Evolutionary conservation across 1,140 invertebrate genomes (phyloP), one percentile per base, ranked within the genome.

Genomic region (Drosophila mojavensis): DNA sequence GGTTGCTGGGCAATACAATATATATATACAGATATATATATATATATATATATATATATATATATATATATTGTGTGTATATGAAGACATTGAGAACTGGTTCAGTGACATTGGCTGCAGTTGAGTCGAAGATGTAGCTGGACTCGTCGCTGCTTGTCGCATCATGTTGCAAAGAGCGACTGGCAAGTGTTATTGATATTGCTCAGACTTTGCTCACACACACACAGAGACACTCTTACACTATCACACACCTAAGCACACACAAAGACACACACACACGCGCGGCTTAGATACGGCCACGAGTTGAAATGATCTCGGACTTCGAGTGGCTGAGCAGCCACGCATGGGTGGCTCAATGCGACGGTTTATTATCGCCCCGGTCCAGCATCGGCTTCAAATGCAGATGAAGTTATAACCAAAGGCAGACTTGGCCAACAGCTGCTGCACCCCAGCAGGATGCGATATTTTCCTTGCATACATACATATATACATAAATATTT

Each of bases 111-210:
- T 89, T 89, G 84, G 79, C 84, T 47, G 36, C 36, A 39, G 36
- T 13, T 39, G 5, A 11, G 10, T 11, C n/a, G 15, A 47, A 47
- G 43, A 15, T 20, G 20, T 24, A 33, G 10, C 33, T 15, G 26
- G 45, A 62, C 54, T 69, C 39, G 26, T 69, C 39, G 26, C 41
- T 26, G 60, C 60, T 78, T 81, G 83, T 89, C 83, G 83, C 83
- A 88, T 88, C 83, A 88, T 88, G 84, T 88, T 88, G 84, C 83
- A 51, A 33, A 86, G 71, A 85, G 81, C 59, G 43, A 17, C 36
- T 83, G 83, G 84, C 84, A 89, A 89, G 84, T 88, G 84, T 88
- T 88, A 89, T 88, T 88, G 84, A 89, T 88, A 89, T 89, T 89
- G 84, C 84, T 73, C 56, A 73, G 74, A 67, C 74, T 75, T 71